phyloP scores from a whole-genome alignment of 1,140 invertebrate species.

The Armadillidium nasatum region DNA sequence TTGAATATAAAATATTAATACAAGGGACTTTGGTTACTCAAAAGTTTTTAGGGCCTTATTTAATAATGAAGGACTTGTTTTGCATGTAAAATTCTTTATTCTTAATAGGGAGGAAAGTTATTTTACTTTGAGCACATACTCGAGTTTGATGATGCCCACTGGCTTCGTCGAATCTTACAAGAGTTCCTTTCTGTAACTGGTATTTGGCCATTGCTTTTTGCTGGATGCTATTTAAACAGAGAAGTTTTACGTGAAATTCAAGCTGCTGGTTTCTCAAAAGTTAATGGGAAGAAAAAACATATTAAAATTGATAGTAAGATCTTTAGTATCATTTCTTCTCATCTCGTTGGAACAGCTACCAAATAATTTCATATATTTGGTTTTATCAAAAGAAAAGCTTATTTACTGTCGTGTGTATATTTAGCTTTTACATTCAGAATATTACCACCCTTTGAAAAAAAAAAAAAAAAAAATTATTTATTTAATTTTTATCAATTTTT shows the following conservation, averaged over 20 bases:
- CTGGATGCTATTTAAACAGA: conserved; percentile 27
- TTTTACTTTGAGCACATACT: conserved; percentile 47
- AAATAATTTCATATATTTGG: background rate
- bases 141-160: conserved; percentile 29
- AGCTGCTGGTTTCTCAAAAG: conserved; percentile 25
- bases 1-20: too few species aligned
- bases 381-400: too few species aligned
- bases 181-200: background rate
- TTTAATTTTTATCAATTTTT: too few species aligned
- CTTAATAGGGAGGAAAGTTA: conserved; percentile 46
- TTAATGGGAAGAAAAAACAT: conserved; percentile 7
- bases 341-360: conserved; percentile 20
- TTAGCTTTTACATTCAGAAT: too few species aligned
- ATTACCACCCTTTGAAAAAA: too few species aligned
- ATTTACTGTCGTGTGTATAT: too few species aligned
- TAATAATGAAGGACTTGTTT: too few species aligned
- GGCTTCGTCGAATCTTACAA: conserved; percentile 1
- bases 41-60: too few species aligned
- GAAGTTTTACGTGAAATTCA: conserved; percentile 10
- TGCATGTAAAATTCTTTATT: too few species aligned
- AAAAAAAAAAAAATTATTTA: too few species aligned
- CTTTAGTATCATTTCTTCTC: conserved; percentile 17
- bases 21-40: too few species aligned
- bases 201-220: conserved; percentile 29
- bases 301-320: background rate